A percentile compares a stretch with the other conserved stretches of the same genome.
These are phyloP conservation scores for Merluccius polli DNA, from an alignment of 2,797 vertebrate genomes.

Conservation along the genomic window DNA sequence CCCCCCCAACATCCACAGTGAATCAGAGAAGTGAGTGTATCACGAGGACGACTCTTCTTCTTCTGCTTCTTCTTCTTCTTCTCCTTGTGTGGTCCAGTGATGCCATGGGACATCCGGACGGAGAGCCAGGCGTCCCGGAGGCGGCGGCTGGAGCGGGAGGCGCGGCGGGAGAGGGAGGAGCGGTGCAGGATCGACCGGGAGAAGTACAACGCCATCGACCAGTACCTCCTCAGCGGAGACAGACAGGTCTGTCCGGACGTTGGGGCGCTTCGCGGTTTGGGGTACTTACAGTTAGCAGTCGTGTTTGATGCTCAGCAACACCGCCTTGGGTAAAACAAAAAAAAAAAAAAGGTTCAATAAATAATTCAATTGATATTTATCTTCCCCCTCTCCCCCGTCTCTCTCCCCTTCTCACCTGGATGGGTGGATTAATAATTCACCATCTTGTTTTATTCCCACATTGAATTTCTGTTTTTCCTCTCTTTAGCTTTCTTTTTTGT, in stretches of 20 bases:
- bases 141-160: constrained; percentile 46
- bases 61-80: background rate
- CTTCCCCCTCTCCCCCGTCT: background rate
- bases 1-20: no score
- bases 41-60: no score
- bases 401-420: background rate
- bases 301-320: background rate
- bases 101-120: constrained; percentile 44
- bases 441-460: background rate
- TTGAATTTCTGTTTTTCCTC: background rate
- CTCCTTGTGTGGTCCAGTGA: constrained; percentile 6
- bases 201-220: constrained; percentile 61
- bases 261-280: background rate
- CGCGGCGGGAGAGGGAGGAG: constrained; percentile 47
- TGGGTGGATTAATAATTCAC: background rate
- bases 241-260: constrained; percentile 53
- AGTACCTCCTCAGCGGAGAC: constrained; percentile 66
- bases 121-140: constrained; percentile 60
- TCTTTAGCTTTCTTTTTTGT: background rate
- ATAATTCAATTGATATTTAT: no score
- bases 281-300: background rate
- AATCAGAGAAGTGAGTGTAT: no score
- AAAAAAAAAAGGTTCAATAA: no score
- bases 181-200: constrained; percentile 44
- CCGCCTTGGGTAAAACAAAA: no score